A percentile compares a stretch with the other conserved stretches of the same genome.
phyloP scores from a whole-genome alignment of 2,797 vertebrate species.

The Silurus lanzhouensis region DNA sequence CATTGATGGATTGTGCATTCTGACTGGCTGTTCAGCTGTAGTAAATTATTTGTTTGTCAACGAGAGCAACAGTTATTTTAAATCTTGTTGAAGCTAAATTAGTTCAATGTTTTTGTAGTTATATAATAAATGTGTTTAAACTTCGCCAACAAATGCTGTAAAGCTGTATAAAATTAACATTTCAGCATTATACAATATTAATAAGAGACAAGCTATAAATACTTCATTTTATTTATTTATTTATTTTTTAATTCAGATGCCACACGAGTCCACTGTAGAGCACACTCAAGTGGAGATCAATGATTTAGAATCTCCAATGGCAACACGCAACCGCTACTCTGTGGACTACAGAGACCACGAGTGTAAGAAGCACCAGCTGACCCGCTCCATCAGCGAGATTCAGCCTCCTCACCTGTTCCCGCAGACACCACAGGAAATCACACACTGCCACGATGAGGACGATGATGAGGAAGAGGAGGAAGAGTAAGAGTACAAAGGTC shows the following conservation, averaged over 20 bases:
- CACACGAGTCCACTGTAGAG: constrained; percentile 95
- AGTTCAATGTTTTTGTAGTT: neutral
- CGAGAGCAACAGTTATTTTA: neutral
- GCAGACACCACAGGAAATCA: constrained; percentile 93
- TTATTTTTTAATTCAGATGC: constrained; percentile 80
- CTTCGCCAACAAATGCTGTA: neutral
- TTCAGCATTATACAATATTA: neutral
- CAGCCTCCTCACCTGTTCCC: constrained; percentile 95
- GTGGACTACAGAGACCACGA: constrained; percentile 86
- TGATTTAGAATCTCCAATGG: constrained; percentile 89
- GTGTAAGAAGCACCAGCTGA: constrained; percentile 87
- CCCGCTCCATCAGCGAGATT: constrained; percentile 93
- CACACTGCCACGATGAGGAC: constrained; percentile 96
- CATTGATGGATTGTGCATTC: neutral
- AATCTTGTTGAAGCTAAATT: neutral
- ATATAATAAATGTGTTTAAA: neutral
- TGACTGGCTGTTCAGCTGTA: neutral
- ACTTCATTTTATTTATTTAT: neutral
- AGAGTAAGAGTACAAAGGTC: constrained; percentile 30
- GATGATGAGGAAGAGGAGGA: constrained; percentile 90
- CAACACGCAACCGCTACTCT: constrained; percentile 88
- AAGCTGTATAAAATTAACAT: neutral
- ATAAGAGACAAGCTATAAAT: neutral
- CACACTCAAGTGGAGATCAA: constrained; percentile 85
- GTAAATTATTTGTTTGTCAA: neutral